Base-by-base conservation (phyloP, 2,113 vertebrate genomes). In the Aegithalos caudatus region DNA sequence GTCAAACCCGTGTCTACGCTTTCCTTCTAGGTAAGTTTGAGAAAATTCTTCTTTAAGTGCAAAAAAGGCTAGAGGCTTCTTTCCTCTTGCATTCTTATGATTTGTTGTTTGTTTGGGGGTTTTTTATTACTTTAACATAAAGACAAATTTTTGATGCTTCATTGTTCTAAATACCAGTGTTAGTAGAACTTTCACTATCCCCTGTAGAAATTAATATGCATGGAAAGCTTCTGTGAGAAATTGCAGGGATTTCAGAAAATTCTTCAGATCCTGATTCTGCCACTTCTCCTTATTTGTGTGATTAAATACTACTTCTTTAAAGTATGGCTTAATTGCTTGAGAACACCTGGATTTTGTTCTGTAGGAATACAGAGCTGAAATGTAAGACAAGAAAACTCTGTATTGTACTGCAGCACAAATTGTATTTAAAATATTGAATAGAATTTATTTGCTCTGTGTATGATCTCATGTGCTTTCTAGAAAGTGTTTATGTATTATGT, bases 401-500 rank as follows among this genome's bases (percentile, higher is more conserved):
- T 54, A 51, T 0, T 25, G 38, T 16, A 78, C 6, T 40, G 54
- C 33, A 81, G 35, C 16, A 83, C 10, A 78, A 78, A 45, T 47
- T n/a, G 54, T 6, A 53, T 71, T 22, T 60, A 69, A 74, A 77
- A 62, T 45, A 23, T 11, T 73, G 82, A 47, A 88, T 3, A 57
- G 12, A 62, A 90, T 70, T 54, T 54, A 57, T 76, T 85, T 86
- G 76, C 31, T 56, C 35, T 25, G 14, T 5, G 12, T 6, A 9
- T 16, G 23, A 23, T 35, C 33, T 37, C n/a, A 11, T 4, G 10
- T 60, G 28, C 51, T 25, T 80, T 56, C 23, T 48, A 44, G 14
- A 58, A 40, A 4, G 11, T 19, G 6, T 33, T 84, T 17, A 29
- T 11, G 2, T 27, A 22, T 11, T 35, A 65, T 0, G 0, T 28